Evolutionary conservation across 2,113 vertebrate genomes (phyloP).

Genomic region (Barbus barbus): DNA sequence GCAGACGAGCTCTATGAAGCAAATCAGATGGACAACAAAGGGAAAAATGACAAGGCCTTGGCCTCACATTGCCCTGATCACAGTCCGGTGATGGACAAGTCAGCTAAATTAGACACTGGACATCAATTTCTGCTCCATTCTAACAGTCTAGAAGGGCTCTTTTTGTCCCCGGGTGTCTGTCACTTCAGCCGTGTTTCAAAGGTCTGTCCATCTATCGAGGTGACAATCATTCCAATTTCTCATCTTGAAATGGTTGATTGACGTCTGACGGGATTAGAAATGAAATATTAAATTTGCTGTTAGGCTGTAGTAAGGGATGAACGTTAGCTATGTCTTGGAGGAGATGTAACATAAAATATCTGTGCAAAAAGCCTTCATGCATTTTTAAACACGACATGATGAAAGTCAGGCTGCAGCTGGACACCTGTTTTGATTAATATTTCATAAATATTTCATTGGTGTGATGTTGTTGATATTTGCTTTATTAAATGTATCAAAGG

Average conservation of each 20-base stretch:
- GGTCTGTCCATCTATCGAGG: not conserved
- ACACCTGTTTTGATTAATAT: not conserved
- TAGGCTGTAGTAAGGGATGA: not conserved
- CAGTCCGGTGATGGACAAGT: constrained; percentile 30
- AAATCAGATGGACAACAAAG: constrained; percentile 7
- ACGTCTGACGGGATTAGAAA: constrained; percentile 29
- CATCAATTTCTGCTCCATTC: constrained; percentile 6
- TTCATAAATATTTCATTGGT: not conserved
- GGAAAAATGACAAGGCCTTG: constrained; percentile 30
- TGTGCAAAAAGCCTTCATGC: not conserved
- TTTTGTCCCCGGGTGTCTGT: constrained; percentile 18
- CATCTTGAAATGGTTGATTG: constrained; percentile 16
- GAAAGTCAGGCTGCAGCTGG: not conserved
- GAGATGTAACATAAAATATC: not conserved
- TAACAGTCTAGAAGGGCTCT: not conserved
- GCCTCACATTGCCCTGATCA: constrained; percentile 30
- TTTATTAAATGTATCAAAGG: too few relatives aligned
- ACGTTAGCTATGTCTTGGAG: not conserved
- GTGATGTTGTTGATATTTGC: too few relatives aligned
- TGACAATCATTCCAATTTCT: constrained; percentile 29
- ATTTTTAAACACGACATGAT: not conserved
- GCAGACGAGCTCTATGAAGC: not conserved
- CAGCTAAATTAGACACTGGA: constrained; percentile 44
- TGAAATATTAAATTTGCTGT: constrained; percentile 11
- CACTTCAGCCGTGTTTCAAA: constrained; percentile 7